phyloP scores from a whole-genome alignment of 2,888 invertebrate species.

The Tetanocera ferruginea region DNA sequence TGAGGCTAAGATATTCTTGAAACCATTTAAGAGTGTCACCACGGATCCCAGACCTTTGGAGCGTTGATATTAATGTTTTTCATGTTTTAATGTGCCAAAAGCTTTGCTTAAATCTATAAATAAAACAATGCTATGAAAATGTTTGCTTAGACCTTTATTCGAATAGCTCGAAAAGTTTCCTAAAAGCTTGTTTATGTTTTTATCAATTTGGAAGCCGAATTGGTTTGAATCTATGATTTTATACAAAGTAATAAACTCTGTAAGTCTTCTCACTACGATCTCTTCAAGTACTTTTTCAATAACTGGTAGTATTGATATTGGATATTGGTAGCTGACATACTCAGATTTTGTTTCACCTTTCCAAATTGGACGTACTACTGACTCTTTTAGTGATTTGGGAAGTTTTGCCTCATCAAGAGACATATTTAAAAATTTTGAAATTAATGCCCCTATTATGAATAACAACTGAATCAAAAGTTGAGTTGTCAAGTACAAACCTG shows the following conservation, averaged over 20 bases:
- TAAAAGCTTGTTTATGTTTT: too few relatives aligned
- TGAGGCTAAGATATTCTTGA: background rate
- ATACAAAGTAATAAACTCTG: background rate
- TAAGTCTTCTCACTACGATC: constrained; percentile 11
- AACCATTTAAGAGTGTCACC: background rate
- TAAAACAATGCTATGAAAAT: too few relatives aligned
- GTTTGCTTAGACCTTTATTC: too few relatives aligned
- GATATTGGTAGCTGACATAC: background rate
- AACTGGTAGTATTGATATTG: too few relatives aligned
- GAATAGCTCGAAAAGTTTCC: too few relatives aligned
- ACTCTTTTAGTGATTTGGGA: too few relatives aligned
- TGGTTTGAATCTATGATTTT: too few relatives aligned
- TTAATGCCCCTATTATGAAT: too few relatives aligned
- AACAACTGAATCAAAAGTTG: too few relatives aligned
- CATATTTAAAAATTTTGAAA: constrained; percentile 4
- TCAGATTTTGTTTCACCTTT: constrained; percentile 5
- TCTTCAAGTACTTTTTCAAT: constrained; percentile 23
- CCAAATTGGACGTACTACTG: constrained; percentile 19
- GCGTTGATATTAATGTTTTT: background rate
- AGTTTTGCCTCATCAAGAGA: too few relatives aligned
- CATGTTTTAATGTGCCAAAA: background rate
- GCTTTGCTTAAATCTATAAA: background rate
- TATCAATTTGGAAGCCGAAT: too few relatives aligned
- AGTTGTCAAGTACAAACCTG: too few relatives aligned
- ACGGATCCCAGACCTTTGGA: background rate